These are phyloP conservation scores for Anticlea derivata DNA, from an alignment of 2,888 invertebrate genomes.

Conservation along the genomic window DNA sequence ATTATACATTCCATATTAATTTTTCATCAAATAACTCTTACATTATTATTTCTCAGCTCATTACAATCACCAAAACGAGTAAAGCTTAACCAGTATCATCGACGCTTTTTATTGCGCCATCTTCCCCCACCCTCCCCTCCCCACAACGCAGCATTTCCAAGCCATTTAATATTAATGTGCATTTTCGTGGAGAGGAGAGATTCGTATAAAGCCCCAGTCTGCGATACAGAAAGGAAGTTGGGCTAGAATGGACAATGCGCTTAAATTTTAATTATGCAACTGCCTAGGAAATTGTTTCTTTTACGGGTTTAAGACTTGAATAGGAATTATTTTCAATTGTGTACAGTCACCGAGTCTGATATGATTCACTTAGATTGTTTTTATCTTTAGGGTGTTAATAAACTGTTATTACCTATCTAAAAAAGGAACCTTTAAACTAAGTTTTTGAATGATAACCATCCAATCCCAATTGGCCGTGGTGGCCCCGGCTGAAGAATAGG, in stretches of 20 bases:
- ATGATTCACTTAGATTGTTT: neutral
- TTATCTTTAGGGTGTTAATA: too few species aligned
- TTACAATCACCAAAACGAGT: constrained; percentile 43
- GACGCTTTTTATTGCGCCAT: constrained; percentile 75
- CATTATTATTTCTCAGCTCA: constrained; percentile 9
- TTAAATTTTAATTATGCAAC: constrained; percentile 74
- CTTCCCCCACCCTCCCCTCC: constrained; percentile 50
- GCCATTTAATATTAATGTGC: constrained; percentile 85
- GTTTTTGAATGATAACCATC: too few species aligned
- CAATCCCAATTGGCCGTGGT: too few species aligned
- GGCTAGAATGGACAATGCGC: constrained; percentile 68
- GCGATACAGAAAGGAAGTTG: constrained; percentile 72
- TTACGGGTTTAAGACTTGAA: constrained; percentile 42
- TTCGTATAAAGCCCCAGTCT: constrained; percentile 81
- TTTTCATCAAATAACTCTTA: neutral
- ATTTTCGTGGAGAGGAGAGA: constrained; percentile 82
- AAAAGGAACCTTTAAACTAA: too few species aligned
- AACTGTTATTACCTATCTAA: too few species aligned
- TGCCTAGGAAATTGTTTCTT: constrained; percentile 49
- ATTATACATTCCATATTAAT: too few species aligned
- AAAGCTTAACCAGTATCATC: constrained; percentile 69
- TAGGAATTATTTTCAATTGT: constrained; percentile 43
- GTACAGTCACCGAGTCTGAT: constrained; percentile 20
- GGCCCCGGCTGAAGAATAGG: too few species aligned
- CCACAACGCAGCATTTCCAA: constrained; percentile 83